These are phyloP conservation scores for Scaptomyza pallida DNA, from an alignment of 1,140 invertebrate genomes.

Conservation along the genomic window DNA sequence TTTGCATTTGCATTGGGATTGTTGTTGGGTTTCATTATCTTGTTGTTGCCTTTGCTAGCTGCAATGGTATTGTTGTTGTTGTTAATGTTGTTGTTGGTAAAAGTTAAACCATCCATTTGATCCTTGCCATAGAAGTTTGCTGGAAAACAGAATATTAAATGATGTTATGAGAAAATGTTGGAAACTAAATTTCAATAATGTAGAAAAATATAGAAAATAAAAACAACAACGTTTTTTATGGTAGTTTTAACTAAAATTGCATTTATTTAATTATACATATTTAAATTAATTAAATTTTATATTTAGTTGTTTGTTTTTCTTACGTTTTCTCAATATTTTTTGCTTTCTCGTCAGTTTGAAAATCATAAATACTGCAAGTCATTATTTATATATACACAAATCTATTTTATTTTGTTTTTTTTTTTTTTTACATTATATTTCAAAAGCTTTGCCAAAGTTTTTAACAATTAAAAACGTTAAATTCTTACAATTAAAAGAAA, in stretches of 20 bases:
- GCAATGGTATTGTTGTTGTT: slow-evolving; percentile 47
- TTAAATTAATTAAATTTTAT: slow-evolving; percentile 72
- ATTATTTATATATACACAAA: slow-evolving; percentile 54
- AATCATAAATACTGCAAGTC: slow-evolving; percentile 81
- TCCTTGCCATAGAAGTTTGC: slow-evolving; percentile 56
- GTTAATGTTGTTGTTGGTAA: slow-evolving; percentile 52
- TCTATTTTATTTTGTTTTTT: slow-evolving; percentile 24
- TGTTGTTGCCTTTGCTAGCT: slow-evolving; percentile 16
- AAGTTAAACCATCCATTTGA: slow-evolving; percentile 54
- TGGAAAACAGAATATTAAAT: slow-evolving; percentile 1
- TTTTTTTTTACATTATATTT: slow-evolving; percentile 34
- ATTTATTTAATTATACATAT: slow-evolving; percentile 78
- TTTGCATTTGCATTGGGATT: slow-evolving; percentile 40
- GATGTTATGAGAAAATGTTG: neutral
- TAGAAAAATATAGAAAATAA: neutral
- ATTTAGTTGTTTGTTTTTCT: slow-evolving; percentile 35
- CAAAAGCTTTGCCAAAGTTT: slow-evolving; percentile 40
- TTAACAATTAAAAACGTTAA: slow-evolving; percentile 14
- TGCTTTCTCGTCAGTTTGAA: slow-evolving; percentile 40
- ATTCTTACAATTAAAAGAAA: slow-evolving; percentile 23
- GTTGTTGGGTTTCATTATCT: slow-evolving; percentile 3
- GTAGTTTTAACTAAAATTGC: slow-evolving; percentile 79
- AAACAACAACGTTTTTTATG: slow-evolving; percentile 19
- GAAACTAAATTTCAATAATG: neutral
- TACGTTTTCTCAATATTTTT: slow-evolving; percentile 31